Base-by-base conservation (phyloP, 2,888 invertebrate genomes). In the Lottia scabra region DNA sequence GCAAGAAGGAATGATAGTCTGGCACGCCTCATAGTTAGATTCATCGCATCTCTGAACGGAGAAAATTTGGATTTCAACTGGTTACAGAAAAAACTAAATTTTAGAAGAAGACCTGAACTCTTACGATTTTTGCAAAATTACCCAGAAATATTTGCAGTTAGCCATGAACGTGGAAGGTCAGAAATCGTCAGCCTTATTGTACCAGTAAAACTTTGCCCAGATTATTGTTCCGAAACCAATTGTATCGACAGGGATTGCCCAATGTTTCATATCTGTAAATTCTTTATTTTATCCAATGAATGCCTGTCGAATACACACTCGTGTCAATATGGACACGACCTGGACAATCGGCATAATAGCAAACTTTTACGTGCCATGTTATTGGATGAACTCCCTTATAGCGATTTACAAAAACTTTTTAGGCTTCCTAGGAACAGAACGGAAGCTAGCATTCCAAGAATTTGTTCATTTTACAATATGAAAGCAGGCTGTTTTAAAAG, bases 401-500 rank as follows among this genome's bases (percentile, higher is more conserved):
- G 38, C 15, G 44, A 71, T 43, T 23, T 71, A 5, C 67, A 23
- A 2, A 63, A 45, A 12, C 67, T 71, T 16, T 19, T 71, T 38
- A 4, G 67, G 19, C 71, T 65, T 2, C 66, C 3, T 16, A 8
- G 15, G 15, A 62, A 48, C 38, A 65, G 71, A 56, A 63, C 30
- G 2, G 6, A 6, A 16, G 44, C 48, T 15, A 67, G 63, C 10
- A n/a, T 68, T n/a, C 72, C 77, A 70, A 3, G n/a, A 23, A 23
- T 73, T 19, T 77, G 77, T 63, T 62, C 67, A 43, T 77, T 72
- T 67, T 77, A 73, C 69, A 77, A 77, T 67, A 56, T 44, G 23
- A 65, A 72, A 65, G 45, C 10, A 30, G 75, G 70, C 48, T 71
- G 72, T 64, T 65, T 15, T 65, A 71, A 75, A n/a, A 72, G 69